Evolutionary conservation across 2,888 invertebrate species (phyloP), one percentile per base, ranked within the genome.

Genomic region (Andrena bicolor): DNA sequence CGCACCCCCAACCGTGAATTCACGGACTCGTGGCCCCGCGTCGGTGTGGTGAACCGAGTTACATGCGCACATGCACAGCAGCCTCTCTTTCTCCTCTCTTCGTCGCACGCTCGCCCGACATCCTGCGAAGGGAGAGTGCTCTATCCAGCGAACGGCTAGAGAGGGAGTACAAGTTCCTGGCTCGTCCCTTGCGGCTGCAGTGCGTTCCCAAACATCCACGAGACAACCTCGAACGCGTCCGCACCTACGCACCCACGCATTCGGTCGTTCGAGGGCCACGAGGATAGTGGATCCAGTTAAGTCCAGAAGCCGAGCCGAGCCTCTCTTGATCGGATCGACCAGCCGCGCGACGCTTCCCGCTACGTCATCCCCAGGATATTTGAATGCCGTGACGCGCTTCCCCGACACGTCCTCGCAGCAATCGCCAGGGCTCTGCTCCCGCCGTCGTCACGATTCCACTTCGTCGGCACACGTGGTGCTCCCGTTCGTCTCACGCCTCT

Each of bases 121-220:
- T 87, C 87, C 87, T 87, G 87, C 80, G 83, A 82, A 82, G 83
- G 26, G 77, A 75, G 82, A 76, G 78, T 76, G 41, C 75, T 84
- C 79, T 81, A 83, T 83, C 86, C 86, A 82, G 80, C 84, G 82
- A 74, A 82, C 86, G 88, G 80, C 86, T 70, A 83, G 88, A 88
- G 88, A 88, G 88, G 88, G 88, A 88, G 88, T 88, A 69, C 86
- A 86, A 88, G 88, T 86, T 88, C 88, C 86, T 86, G 88, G 83
- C 85, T 87, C 83, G 87, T 84, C 76, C 86, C 87, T 87, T 83
- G 81, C 87, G 87, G 87, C 86, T 87, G 87, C 87, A 88, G 87
- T 88, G 87, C 87, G 87, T 87, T 88, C 76, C 70, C 86, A 88
- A 87, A 88, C 87, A 88, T 69, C 86, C 86, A 84, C 79, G 88